A percentile compares a stretch with the other conserved stretches of the same genome.
Conservation (phyloP, 2,888 invertebrate genomes). For the Macrosiphum euphorbiae region DNA sequence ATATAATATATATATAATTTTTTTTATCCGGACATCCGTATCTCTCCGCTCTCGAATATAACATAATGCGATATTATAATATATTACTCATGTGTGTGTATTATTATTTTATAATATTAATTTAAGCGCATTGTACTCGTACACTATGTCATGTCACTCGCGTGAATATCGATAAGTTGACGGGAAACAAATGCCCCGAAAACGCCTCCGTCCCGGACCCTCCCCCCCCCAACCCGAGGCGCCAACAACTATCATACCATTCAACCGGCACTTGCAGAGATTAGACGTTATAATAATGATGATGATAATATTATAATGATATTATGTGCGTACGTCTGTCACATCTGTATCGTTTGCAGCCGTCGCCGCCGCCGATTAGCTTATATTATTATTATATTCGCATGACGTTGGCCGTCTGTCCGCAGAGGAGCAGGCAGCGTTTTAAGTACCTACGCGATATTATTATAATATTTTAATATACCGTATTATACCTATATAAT, state of each 20-base stretch:
- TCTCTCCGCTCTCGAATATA: background rate
- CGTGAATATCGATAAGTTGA: background rate
- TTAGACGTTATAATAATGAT: background rate
- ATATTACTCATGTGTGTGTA: background rate
- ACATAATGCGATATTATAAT: background rate
- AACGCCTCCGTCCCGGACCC: slow-evolving; percentile 17
- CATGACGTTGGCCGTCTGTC: background rate
- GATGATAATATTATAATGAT: background rate
- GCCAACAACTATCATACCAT: background rate
- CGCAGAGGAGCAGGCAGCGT: background rate
- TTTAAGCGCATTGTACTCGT: background rate
- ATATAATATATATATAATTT: background rate
- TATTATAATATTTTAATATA: background rate
- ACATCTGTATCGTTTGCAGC: background rate
- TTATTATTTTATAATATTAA: slow-evolving; percentile 4
- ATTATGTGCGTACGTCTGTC: background rate
- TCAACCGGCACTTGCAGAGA: background rate
- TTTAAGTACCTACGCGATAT: slow-evolving; percentile 3
- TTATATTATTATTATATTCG: background rate
- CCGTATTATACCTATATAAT: background rate
- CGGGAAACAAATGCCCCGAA: slow-evolving; percentile 38
- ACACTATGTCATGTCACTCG: background rate
- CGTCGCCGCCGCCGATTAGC: background rate
- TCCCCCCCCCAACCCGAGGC: background rate
- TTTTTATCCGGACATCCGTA: slow-evolving; percentile 37